Conservation (phyloP, 1,140 invertebrate species). For the Drosophila equinoxialis region DNA sequence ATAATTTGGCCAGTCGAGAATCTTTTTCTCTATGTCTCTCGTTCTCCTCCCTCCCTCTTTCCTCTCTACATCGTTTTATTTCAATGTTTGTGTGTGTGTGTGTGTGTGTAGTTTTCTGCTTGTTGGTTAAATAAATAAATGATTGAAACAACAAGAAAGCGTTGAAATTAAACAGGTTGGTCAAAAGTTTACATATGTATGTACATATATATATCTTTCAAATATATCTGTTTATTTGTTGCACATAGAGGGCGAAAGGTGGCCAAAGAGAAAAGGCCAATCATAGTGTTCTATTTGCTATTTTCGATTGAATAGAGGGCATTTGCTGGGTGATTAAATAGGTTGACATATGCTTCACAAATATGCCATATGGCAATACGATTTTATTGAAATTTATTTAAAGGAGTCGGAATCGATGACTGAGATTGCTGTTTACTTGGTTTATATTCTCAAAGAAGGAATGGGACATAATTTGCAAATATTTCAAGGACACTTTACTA, state of each 20-base stretch:
- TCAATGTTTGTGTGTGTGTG: neutral
- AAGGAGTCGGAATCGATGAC: slow-evolving; percentile 24
- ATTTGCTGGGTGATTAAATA: slow-evolving; percentile 8
- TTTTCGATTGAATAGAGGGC: slow-evolving; percentile 71
- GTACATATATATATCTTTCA: slow-evolving; percentile 24
- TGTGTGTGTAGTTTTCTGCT: slow-evolving; percentile 20
- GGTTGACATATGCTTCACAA: slow-evolving; percentile 74
- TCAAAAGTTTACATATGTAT: slow-evolving; percentile 51
- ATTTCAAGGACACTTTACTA: slow-evolving; percentile 82
- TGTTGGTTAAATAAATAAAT: slow-evolving; percentile 78
- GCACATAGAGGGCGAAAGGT: slow-evolving; percentile 27
- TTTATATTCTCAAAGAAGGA: slow-evolving; percentile 45
- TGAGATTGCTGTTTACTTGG: slow-evolving; percentile 22
- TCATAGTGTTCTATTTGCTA: slow-evolving; percentile 72
- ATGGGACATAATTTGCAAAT: slow-evolving; percentile 80
- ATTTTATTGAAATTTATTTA: slow-evolving; percentile 79
- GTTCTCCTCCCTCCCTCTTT: neutral
- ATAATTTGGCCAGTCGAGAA: slow-evolving; percentile 71
- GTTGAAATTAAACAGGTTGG: slow-evolving; percentile 79
- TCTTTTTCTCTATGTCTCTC: slow-evolving; percentile 17
- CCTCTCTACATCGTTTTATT: neutral
- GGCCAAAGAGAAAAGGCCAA: slow-evolving; percentile 25
- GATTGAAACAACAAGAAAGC: slow-evolving; percentile 63
- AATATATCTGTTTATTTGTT: slow-evolving; percentile 62
- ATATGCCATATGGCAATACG: slow-evolving; percentile 75